These are phyloP conservation scores for Charanyca ferruginea DNA, from an alignment of 2,888 invertebrate species.

Conservation along the genomic window DNA sequence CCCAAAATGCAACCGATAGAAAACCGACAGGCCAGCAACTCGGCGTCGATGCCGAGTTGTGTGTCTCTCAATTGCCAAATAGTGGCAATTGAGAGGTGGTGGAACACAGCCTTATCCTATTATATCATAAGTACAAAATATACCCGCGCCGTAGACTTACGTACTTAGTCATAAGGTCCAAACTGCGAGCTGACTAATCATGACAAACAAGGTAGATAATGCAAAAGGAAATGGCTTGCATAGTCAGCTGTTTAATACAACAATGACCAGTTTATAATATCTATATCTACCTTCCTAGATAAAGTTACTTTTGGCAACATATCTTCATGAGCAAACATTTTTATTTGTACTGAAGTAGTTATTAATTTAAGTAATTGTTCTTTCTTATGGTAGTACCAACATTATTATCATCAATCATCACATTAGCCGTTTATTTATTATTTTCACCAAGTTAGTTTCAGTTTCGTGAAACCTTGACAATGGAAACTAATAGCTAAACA, in stretches of 20 bases:
- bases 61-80: no score
- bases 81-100: no score
- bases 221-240: constrained; percentile 12
- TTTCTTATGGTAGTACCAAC: neutral
- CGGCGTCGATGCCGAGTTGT: no score
- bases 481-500: neutral
- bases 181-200: constrained; percentile 33
- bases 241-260: constrained; percentile 31
- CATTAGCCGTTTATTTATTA: neutral
- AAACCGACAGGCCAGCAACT: no score
- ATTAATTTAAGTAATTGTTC: neutral
- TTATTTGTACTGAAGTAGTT: neutral
- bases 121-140: neutral
- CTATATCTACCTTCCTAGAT: constrained; percentile 12
- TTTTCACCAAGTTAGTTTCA: neutral
- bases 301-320: neutral
- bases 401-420: neutral
- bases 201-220: constrained; percentile 30
- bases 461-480: neutral
- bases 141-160: no score
- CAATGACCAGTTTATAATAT: constrained; percentile 5
- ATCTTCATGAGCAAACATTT: neutral
- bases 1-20: no score
- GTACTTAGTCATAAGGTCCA: neutral
- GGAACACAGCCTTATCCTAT: neutral